Evolutionary conservation across 2,113 vertebrate species (phyloP).

Genomic region (Macaca nemestrina): DNA sequence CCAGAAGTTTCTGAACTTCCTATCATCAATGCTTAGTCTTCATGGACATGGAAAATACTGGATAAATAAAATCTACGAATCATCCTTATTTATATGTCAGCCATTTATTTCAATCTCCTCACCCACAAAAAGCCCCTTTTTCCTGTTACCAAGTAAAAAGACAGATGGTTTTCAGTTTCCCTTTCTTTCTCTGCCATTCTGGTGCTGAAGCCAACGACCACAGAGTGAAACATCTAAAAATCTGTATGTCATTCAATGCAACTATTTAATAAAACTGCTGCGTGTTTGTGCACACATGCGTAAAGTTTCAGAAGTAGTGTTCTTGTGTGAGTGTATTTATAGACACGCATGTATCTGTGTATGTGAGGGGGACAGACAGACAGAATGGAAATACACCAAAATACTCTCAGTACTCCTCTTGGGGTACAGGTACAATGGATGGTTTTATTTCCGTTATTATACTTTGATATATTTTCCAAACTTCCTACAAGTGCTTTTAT

Average conservation of each 20-base stretch:
- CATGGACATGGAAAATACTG: neutral
- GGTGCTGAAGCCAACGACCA: neutral
- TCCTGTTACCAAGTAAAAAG: neutral
- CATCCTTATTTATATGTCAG: neutral
- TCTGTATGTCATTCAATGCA: neutral
- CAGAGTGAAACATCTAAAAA: neutral
- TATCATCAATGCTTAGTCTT: neutral
- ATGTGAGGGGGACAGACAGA: neutral
- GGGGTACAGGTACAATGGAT: neutral
- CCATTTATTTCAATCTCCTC: neutral
- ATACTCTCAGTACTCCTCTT: neutral
- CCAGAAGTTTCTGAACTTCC: neutral
- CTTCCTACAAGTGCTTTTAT: neutral
- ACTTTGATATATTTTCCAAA: slow-evolving; percentile 28
- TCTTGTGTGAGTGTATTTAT: neutral
- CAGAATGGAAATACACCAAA: neutral
- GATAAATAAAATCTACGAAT: neutral
- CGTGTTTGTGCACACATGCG: neutral
- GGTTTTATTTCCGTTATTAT: neutral
- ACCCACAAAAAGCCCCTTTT: neutral
- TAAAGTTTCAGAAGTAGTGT: neutral
- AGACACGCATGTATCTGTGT: neutral
- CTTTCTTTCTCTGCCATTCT: neutral
- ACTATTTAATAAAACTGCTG: neutral
- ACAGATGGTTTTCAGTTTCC: neutral